phyloP scores from a whole-genome alignment of 2,797 vertebrate species.

The Poecilia velifera region DNA sequence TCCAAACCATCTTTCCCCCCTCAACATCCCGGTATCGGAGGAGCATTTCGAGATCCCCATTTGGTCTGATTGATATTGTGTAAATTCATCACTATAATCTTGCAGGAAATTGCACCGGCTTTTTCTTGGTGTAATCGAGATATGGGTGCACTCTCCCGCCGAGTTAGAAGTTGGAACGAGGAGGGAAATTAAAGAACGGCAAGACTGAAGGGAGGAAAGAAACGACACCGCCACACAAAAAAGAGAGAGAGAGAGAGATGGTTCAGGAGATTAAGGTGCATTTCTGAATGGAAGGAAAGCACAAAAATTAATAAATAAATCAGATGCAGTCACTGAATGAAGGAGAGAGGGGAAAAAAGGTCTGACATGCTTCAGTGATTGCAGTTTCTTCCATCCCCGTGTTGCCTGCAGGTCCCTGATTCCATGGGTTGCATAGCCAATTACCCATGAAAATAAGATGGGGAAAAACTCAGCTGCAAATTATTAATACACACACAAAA shows the following conservation, averaged over 20 bases:
- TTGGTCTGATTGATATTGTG: slow-evolving; percentile 59
- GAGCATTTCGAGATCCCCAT: slow-evolving; percentile 41
- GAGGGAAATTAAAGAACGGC: slow-evolving; percentile 41
- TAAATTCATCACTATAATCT: slow-evolving; percentile 69
- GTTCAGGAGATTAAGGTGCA: not conserved
- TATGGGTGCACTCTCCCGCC: slow-evolving; percentile 24
- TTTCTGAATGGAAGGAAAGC: slow-evolving; percentile 7
- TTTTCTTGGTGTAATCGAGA: slow-evolving; percentile 61
- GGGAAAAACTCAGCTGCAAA: slow-evolving; percentile 32
- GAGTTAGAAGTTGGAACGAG: slow-evolving; percentile 40
- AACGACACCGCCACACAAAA: not conserved
- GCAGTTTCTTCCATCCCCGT: slow-evolving; percentile 33
- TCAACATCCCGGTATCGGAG: not conserved
- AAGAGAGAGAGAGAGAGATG: not conserved
- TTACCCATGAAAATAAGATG: slow-evolving; percentile 61
- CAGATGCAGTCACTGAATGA: slow-evolving; percentile 34
- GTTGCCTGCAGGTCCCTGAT: slow-evolving; percentile 56
- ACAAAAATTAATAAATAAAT: slow-evolving; percentile 39
- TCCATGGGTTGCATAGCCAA: slow-evolving; percentile 58
- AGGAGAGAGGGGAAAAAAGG: slow-evolving; percentile 8
- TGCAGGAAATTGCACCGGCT: slow-evolving; percentile 65
- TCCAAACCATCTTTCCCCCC: slow-evolving; percentile 18
- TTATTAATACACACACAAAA: slow-evolving; percentile 44
- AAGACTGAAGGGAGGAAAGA: slow-evolving; percentile 5
- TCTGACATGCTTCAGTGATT: slow-evolving; percentile 46